These are phyloP conservation scores for Eurypyga helias DNA, from an alignment of 2,113 vertebrate species.

Conservation along the genomic window DNA sequence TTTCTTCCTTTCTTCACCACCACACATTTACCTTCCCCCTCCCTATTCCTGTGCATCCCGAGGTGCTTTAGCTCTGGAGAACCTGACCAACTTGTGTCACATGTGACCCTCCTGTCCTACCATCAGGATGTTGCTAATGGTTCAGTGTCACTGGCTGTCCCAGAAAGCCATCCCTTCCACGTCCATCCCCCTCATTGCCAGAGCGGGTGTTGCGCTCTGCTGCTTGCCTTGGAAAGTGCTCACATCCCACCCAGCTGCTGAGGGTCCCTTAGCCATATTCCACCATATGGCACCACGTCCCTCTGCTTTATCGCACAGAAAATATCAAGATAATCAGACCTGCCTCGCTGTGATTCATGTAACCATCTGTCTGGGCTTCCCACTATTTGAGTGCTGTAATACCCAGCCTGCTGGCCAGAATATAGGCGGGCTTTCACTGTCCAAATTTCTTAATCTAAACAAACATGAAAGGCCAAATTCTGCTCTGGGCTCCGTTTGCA, in stretches of 20 bases:
- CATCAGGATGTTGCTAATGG: background rate
- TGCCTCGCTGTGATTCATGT: constrained; percentile 26
- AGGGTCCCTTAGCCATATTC: constrained; percentile 27
- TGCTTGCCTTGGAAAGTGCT: background rate
- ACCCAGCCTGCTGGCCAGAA: constrained; percentile 40
- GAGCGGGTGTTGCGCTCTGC: background rate
- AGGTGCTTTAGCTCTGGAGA: background rate
- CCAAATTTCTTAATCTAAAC: constrained; percentile 61
- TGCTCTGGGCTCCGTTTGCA: background rate
- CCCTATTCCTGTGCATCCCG: background rate
- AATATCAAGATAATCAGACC: constrained; percentile 59
- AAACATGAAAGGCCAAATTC: constrained; percentile 48
- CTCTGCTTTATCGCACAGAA: background rate
- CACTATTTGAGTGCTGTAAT: background rate
- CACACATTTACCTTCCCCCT: background rate
- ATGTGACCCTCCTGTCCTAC: background rate
- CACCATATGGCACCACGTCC: background rate
- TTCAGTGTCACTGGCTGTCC: background rate
- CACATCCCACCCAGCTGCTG: background rate
- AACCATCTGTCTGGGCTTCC: constrained; percentile 63
- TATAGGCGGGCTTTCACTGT: constrained; percentile 26
- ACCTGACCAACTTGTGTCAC: background rate
- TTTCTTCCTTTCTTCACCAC: background rate
- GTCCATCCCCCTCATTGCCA: rapidly evolving
- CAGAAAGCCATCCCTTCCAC: background rate